These are phyloP conservation scores for Mimumesa dahlbomi DNA, from an alignment of 2,888 invertebrate genomes.

Conservation along the genomic window DNA sequence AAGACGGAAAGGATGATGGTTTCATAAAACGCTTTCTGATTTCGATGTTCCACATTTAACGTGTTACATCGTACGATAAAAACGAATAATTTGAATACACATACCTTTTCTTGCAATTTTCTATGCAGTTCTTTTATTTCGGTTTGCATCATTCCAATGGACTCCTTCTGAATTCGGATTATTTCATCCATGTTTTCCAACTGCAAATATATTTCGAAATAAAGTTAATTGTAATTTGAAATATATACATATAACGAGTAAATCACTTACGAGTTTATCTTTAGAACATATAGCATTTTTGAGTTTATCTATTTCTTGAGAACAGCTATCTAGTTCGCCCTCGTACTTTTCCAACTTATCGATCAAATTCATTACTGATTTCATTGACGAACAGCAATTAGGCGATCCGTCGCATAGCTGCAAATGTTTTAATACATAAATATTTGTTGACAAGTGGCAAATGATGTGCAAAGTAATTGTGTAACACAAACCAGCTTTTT, in stretches of 20 bases:
- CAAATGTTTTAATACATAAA: conserved; percentile 32
- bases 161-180: conserved; percentile 75
- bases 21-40: no score
- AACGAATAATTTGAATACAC: not conserved
- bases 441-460: no score
- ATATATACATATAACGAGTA: conserved; percentile 19
- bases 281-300: conserved; percentile 71
- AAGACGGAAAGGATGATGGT: no score
- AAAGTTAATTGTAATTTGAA: not conserved
- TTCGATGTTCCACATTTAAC: no score
- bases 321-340: conserved; percentile 64
- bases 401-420: conserved; percentile 61
- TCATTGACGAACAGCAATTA: conserved; percentile 37
- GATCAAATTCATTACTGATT: conserved; percentile 48
- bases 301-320: conserved; percentile 70
- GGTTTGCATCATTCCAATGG: conserved; percentile 72
- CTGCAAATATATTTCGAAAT: conserved; percentile 47
- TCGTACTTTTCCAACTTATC: conserved; percentile 66
- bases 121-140: conserved; percentile 74
- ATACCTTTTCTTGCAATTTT: conserved; percentile 75
- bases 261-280: conserved; percentile 75
- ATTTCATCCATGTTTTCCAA: conserved; percentile 75
- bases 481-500: conserved; percentile 59
- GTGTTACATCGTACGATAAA: no score
- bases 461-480: not conserved